A percentile compares a stretch with the other conserved stretches of the same genome.
Conservation (phyloP, 1,140 invertebrate species). For the Brachionus paranguensis region DNA sequence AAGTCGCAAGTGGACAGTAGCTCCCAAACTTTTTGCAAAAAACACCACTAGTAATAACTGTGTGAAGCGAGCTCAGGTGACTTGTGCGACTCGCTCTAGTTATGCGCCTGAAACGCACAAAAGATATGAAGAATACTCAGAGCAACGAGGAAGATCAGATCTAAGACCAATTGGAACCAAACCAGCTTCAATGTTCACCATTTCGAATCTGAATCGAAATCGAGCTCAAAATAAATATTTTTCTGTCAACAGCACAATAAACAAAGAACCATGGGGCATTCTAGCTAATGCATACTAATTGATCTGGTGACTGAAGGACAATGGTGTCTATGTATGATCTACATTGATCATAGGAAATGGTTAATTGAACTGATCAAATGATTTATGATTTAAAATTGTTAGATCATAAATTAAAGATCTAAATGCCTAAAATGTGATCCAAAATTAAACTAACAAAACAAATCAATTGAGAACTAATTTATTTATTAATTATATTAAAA, state of each 20-base stretch:
- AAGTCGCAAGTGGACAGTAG: slow-evolving; percentile 31
- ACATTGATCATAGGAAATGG: neutral
- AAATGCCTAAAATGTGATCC: neutral
- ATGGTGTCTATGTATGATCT: neutral
- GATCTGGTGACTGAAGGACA: neutral
- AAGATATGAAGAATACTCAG: neutral
- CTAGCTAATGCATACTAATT: neutral
- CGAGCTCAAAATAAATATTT: neutral
- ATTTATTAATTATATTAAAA: neutral
- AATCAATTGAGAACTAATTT: neutral
- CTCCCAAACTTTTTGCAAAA: slow-evolving; percentile 12
- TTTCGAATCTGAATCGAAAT: neutral
- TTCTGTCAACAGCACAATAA: neutral
- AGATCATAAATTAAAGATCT: neutral
- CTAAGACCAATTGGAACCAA: slow-evolving; percentile 16
- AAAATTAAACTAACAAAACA: neutral
- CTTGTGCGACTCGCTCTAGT: neutral
- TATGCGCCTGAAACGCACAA: neutral
- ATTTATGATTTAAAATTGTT: neutral
- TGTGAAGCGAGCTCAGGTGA: neutral
- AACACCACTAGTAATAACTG: neutral
- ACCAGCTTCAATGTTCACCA: slow-evolving; percentile 31
- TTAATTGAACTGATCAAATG: neutral
- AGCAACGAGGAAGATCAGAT: neutral
- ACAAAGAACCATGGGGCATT: neutral